These are phyloP conservation scores for Sprattus sprattus DNA, from an alignment of 2,113 vertebrate species.

Conservation along the genomic window DNA sequence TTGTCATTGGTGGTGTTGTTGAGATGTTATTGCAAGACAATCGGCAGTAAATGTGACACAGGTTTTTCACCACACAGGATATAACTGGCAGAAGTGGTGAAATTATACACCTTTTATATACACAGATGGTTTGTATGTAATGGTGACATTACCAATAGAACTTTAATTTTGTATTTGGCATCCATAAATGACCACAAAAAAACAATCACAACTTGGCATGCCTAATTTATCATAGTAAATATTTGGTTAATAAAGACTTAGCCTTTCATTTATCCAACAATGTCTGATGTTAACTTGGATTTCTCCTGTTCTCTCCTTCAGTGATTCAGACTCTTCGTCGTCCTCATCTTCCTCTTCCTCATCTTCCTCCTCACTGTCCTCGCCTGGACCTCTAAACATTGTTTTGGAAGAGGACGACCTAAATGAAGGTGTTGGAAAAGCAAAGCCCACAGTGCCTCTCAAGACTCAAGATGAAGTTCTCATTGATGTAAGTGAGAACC, in stretches of 20 bases:
- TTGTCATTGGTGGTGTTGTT: neutral
- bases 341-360: neutral
- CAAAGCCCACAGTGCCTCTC: neutral
- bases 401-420: neutral
- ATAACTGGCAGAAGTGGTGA: no score
- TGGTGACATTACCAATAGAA: no score
- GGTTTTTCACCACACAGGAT: no score
- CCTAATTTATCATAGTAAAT: no score
- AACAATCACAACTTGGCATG: no score
- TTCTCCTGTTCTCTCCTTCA: neutral
- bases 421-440: neutral
- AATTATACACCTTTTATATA: no score
- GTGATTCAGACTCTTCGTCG: neutral
- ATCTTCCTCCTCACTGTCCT: neutral
- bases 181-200: no score
- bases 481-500: neutral
- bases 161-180: no score
- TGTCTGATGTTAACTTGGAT: neutral
- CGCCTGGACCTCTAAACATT: neutral
- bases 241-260: neutral
- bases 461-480: slow-evolving; percentile 14
- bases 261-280: neutral
- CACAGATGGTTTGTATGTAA: no score
- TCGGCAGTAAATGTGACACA: neutral
- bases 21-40: neutral